Conservation (phyloP, 2,113 vertebrate genomes). For the Sorex fumeus region DNA sequence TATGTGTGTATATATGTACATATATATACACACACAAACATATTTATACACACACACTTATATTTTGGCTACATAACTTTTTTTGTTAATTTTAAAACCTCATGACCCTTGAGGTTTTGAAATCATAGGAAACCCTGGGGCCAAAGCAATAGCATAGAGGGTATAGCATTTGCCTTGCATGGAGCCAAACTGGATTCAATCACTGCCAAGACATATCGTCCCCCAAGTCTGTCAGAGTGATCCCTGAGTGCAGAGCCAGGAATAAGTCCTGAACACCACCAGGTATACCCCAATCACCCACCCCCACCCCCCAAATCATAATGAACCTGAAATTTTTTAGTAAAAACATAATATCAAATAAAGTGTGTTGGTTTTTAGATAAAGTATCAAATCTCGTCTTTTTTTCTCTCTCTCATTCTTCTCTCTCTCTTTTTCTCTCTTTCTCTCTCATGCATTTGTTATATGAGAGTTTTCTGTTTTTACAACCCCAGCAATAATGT, state of each 20-base stretch:
- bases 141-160: not conserved
- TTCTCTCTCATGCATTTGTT: not conserved
- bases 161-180: no score
- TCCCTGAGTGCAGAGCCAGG: no score
- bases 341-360: slow-evolving; percentile 66
- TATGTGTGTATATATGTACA: no score
- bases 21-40: not conserved
- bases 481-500: slow-evolving; percentile 57
- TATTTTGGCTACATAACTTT: slow-evolving; percentile 58
- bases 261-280: no score
- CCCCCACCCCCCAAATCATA: no score
- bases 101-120: slow-evolving; percentile 38
- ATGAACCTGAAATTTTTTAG: slow-evolving; percentile 68
- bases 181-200: no score
- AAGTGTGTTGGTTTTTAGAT: slow-evolving; percentile 68
- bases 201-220: no score
- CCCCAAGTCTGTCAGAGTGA: no score
- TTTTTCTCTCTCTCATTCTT: not conserved
- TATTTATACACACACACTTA: not conserved
- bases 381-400: slow-evolving; percentile 49
- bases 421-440: not conserved
- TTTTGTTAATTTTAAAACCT: slow-evolving; percentile 52
- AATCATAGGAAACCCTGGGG: slow-evolving; percentile 29
- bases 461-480: slow-evolving; percentile 63
- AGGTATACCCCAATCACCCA: no score